Conservation (phyloP, 2,113 vertebrate species). For the Tragulus kanchil region DNA sequence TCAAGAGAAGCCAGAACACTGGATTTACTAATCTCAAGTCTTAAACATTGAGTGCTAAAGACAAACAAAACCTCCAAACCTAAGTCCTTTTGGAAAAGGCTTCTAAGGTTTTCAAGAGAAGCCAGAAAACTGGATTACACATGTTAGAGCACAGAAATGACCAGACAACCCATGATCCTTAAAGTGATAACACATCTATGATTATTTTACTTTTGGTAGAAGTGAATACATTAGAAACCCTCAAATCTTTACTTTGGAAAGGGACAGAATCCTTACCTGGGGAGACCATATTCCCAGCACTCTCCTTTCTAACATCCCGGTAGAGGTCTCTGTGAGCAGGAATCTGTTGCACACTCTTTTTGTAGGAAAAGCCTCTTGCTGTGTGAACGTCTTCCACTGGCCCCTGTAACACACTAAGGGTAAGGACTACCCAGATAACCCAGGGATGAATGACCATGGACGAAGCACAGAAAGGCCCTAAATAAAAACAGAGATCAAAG, state of each 20-base stretch:
- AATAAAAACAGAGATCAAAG: background rate
- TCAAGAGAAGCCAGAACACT: constrained; percentile 33
- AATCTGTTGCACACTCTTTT: constrained; percentile 57
- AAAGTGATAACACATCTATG: constrained; percentile 7
- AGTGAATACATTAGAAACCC: background rate
- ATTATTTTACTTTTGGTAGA: background rate
- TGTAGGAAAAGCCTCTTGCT: constrained; percentile 62
- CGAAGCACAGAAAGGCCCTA: background rate
- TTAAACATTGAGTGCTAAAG: constrained; percentile 36
- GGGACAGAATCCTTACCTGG: constrained; percentile 74
- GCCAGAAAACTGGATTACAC: too few species aligned
- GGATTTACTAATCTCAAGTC: constrained; percentile 1
- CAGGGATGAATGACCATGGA: background rate
- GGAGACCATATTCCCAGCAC: constrained; percentile 46
- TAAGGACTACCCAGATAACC: constrained; percentile 67
- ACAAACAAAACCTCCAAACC: background rate
- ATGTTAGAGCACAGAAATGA: background rate
- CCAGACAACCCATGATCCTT: background rate
- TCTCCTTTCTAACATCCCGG: constrained; percentile 61
- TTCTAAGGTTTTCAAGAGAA: too few species aligned
- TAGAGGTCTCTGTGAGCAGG: constrained; percentile 66
- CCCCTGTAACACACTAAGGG: constrained; percentile 77
- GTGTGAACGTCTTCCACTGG: constrained; percentile 53
- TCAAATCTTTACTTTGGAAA: constrained; percentile 25
- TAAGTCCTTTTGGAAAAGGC: constrained; percentile 16